Conservation (phyloP, 2,888 invertebrate genomes). For the Mimumesa dahlbomi region DNA sequence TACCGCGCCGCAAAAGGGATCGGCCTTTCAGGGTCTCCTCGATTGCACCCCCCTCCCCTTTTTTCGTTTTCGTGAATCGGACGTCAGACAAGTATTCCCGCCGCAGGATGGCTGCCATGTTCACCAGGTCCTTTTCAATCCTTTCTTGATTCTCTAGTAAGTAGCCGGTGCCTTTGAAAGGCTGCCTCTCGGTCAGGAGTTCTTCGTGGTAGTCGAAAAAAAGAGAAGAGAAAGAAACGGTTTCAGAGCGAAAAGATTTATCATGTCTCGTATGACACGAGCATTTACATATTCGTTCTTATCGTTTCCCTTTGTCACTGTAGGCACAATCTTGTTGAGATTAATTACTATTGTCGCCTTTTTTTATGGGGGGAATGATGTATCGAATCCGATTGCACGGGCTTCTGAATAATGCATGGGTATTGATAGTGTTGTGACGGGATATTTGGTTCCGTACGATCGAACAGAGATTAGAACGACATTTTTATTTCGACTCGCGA, state of each 20-base stretch:
- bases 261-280: neutral
- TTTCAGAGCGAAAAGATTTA: neutral
- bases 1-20: conserved; percentile 35
- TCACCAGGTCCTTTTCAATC: conserved; percentile 25
- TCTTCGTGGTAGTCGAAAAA: too few species aligned
- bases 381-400: too few species aligned
- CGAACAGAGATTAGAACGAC: too few species aligned
- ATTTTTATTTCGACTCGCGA: too few species aligned
- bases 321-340: too few species aligned
- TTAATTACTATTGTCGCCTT: too few species aligned
- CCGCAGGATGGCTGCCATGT: conserved; percentile 15
- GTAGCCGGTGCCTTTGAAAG: conserved; percentile 41
- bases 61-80: conserved; percentile 43
- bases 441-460: too few species aligned
- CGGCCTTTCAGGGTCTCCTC: conserved; percentile 17
- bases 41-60: conserved; percentile 24
- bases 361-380: too few species aligned
- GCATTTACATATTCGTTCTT: neutral
- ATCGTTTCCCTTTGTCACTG: too few species aligned
- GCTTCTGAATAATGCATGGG: too few species aligned
- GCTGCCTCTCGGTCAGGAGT: conserved; percentile 7
- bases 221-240: neutral
- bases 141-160: conserved; percentile 24
- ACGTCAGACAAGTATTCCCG: conserved; percentile 42
- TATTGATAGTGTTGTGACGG: too few species aligned